Conservation (phyloP, 2,797 vertebrate genomes). For the Gambusia yucatana region DNA sequence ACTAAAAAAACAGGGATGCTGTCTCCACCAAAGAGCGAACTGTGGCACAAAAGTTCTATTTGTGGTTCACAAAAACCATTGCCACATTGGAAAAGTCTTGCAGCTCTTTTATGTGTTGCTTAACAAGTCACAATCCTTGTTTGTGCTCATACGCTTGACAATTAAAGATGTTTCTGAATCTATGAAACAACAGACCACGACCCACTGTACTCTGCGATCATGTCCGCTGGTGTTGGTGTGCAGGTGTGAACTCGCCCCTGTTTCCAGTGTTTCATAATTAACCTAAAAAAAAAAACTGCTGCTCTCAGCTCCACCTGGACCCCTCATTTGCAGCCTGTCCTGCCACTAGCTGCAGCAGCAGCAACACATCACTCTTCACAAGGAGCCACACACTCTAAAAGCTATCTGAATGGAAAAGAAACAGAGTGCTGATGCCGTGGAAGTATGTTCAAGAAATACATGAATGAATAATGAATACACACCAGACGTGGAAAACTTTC, state of each 20-base stretch:
- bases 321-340: not conserved
- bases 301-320: not conserved
- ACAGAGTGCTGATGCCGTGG: not conserved
- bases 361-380: not conserved
- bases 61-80: not conserved
- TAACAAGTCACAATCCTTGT: not conserved
- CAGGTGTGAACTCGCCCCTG: not conserved
- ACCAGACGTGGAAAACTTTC: slow-evolving; percentile 33
- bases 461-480: slow-evolving; percentile 31
- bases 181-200: not conserved
- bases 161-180: not conserved
- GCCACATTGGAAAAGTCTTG: not conserved
- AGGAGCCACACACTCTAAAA: not conserved
- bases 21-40: not conserved
- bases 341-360: slow-evolving; percentile 2
- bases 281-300: not conserved
- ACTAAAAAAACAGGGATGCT: not conserved
- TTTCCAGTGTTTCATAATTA: slow-evolving; percentile 4
- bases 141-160: not conserved
- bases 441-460: slow-evolving; percentile 16
- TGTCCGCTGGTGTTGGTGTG: not conserved
- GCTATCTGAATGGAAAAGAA: not conserved
- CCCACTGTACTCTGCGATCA: not conserved
- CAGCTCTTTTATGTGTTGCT: not conserved
- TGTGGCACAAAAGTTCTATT: not conserved